Evolutionary conservation across 2,888 invertebrate species (phyloP).

Genomic region (Drosophila neotestacea): DNA sequence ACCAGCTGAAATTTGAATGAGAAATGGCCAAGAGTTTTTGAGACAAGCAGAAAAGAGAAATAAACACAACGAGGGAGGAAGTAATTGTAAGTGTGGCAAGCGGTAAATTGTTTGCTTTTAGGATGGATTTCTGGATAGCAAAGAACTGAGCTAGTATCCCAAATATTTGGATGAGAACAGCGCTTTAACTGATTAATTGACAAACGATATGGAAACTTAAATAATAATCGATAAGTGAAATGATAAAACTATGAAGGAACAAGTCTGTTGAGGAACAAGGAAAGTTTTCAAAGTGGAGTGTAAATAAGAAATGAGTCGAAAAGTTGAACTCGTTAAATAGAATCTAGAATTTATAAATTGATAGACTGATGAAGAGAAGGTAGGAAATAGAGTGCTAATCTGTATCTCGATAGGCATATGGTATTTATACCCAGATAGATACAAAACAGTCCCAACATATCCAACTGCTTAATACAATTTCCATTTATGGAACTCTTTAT

Average conservation of each 20-base stretch:
- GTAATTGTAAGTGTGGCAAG: slow-evolving; percentile 13
- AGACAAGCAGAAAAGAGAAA: background rate
- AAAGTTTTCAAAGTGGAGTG: background rate
- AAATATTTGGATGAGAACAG: background rate
- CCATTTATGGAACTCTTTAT: background rate
- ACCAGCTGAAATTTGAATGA: background rate
- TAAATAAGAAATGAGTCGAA: background rate
- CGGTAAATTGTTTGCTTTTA: slow-evolving; percentile 16
- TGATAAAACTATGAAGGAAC: too few relatives aligned
- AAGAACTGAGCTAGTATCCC: background rate
- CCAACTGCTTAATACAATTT: background rate
- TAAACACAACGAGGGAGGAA: background rate
- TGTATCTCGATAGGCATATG: too few relatives aligned
- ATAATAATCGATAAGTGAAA: background rate
- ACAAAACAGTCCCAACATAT: too few relatives aligned
- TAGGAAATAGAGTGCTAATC: too few relatives aligned
- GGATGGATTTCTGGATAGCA: slow-evolving; percentile 16
- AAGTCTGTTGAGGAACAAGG: background rate
- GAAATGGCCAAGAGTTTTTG: slow-evolving; percentile 7
- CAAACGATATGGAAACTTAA: background rate
- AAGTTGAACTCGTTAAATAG: too few relatives aligned
- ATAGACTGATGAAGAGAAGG: background rate
- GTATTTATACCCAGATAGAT: too few relatives aligned
- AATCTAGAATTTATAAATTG: background rate
- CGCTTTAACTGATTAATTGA: slow-evolving; percentile 5